Conservation (phyloP, 2,113 vertebrate species). For the Takifugu flavidus region DNA sequence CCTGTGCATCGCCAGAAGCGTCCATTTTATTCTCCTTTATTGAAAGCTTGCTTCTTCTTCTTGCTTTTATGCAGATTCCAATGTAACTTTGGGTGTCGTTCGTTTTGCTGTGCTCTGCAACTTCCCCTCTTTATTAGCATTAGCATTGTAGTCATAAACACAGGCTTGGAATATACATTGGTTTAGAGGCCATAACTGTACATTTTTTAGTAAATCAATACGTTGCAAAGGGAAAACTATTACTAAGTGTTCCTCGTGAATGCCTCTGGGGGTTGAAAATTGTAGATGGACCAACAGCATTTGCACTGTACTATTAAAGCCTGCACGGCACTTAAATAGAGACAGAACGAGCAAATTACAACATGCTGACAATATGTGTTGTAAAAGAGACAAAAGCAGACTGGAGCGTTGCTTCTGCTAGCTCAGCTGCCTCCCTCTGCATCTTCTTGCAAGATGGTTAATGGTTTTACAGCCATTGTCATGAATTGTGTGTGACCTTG, state of each 20-base stretch:
- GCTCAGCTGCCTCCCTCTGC: neutral
- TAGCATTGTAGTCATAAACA: too few relatives aligned
- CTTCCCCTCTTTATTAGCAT: too few relatives aligned
- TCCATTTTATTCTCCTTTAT: neutral
- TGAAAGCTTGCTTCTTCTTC: neutral
- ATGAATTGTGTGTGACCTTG: too few relatives aligned
- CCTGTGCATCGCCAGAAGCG: conserved; percentile 2
- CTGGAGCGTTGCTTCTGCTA: neutral
- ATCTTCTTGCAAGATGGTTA: conserved; percentile 13
- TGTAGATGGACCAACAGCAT: conserved; percentile 11
- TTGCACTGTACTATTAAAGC: conserved; percentile 11
- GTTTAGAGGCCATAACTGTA: too few relatives aligned
- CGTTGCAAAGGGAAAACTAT: too few relatives aligned
- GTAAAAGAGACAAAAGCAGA: conserved; percentile 23
- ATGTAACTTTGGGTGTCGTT: too few relatives aligned
- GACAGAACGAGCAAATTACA: conserved; percentile 6
- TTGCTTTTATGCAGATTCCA: too few relatives aligned
- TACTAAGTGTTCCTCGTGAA: too few relatives aligned
- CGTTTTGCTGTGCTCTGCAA: too few relatives aligned
- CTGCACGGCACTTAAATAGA: neutral
- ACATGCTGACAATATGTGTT: conserved; percentile 6
- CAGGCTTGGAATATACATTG: too few relatives aligned
- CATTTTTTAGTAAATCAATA: too few relatives aligned
- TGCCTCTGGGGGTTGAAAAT: conserved; percentile 12
- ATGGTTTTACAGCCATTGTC: conserved; percentile 7